Evolutionary conservation across 2,888 invertebrate species (phyloP), one percentile per base, ranked within the genome.

Genomic region (Lasioglossum figueresi): DNA sequence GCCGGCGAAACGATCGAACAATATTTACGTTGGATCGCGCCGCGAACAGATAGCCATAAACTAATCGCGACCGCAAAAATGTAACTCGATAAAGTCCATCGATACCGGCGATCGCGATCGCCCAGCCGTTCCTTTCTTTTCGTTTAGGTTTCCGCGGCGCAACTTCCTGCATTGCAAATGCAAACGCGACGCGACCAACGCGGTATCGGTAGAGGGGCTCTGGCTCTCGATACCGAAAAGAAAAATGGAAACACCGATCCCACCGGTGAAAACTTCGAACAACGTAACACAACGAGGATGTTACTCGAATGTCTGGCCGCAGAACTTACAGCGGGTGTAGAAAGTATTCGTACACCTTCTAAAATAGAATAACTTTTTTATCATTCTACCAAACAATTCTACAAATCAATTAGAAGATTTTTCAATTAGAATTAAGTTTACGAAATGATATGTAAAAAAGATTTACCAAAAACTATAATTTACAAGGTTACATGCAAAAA

Each of bases 101-200:
- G 84, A 83, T 86, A 80, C 76, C 82, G 52, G 48, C 52, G 79
- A 66, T 71, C 71, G 66, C 73, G 48, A 45, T 74, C 84, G 80
- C 88, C 81, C 78, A 87, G 87, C 80, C 84, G 90, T 92, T 92
- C 92, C 92, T 92, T 92, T 92, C 92, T 92, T 92, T 91, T 89
- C 90, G 90, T 92, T 89, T 88, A 84, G 87, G 59, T 89, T 88
- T 80, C 80, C 81, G 79, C 80, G 75, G 75, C 79, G 72, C 76
- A 84, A 89, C 90, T 92, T 93, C 92, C 92, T 90, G 89, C 89
- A 88, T 80, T 76, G 85, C 76, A 76, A 94, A 78, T 88, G 23
- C 45, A 27, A 23, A 23, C 23, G 52, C 37, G 48, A 59, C 63
- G 78, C 52, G 63, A 37, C 56, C 27, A n/a, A 48, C 45, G 14